Evolutionary conservation across 2,888 invertebrate genomes (phyloP).

Genomic region (Catocala nupta): DNA sequence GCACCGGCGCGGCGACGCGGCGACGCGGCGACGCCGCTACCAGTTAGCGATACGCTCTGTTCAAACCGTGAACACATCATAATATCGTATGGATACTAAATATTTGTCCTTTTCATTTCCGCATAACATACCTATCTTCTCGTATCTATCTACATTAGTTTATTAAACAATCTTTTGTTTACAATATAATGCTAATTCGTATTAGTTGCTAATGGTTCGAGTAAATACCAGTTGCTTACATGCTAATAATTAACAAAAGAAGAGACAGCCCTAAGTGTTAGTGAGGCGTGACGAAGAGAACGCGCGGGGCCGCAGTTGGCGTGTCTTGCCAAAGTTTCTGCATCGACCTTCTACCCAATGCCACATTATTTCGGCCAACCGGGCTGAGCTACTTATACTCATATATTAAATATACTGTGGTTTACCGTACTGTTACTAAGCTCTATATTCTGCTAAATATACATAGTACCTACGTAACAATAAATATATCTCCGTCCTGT

Average conservation of each 20-base stretch:
- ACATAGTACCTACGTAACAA: not conserved
- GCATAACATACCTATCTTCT: not conserved
- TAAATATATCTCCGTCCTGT: too few relatives aligned
- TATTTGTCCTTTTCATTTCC: conserved; percentile 2
- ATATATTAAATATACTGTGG: conserved; percentile 32
- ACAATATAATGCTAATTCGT: too few relatives aligned
- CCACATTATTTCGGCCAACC: conserved; percentile 76
- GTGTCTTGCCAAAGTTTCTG: conserved; percentile 88
- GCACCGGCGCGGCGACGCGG: conserved; percentile 17
- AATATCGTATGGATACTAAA: conserved; percentile 15
- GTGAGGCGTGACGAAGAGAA: conserved; percentile 52
- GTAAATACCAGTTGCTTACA: not conserved
- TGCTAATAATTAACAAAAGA: not conserved
- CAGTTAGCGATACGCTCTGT: conserved; percentile 24
- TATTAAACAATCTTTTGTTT: too few relatives aligned
- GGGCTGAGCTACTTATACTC: conserved; percentile 56
- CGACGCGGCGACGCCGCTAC: conserved; percentile 9
- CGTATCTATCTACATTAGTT: too few relatives aligned
- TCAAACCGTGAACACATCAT: conserved; percentile 20
- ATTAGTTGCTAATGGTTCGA: not conserved
- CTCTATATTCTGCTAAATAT: conserved; percentile 29
- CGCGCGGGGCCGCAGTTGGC: conserved; percentile 74
- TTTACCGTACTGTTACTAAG: conserved; percentile 57
- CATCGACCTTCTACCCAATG: conserved; percentile 84
- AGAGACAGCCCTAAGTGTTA: conserved; percentile 40